Conservation (phyloP, 2,113 vertebrate genomes). For the Heloderma charlesbogerti region DNA sequence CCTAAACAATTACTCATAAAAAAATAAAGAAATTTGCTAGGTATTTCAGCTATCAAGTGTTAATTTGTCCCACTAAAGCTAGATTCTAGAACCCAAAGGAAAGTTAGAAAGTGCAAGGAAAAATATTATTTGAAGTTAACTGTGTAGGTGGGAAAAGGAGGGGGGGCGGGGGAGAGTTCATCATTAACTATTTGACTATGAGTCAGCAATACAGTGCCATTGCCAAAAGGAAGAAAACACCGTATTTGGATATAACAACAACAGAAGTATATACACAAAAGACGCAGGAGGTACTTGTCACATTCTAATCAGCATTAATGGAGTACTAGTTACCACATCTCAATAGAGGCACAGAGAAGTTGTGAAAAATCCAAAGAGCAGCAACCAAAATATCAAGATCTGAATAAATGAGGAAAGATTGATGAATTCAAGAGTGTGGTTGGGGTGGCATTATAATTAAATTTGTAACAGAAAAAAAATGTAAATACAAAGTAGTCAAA, state of each 20-base stretch:
- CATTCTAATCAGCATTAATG: not conserved
- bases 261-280: not conserved
- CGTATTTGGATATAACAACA: not conserved
- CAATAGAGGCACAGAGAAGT: not conserved
- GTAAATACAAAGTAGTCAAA: not conserved
- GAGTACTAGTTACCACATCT: not conserved
- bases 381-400: conserved; percentile 11
- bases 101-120: not conserved
- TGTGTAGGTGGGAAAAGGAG: not conserved
- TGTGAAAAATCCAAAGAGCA: not conserved
- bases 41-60: not conserved
- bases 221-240: conserved; percentile 3
- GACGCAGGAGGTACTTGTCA: not conserved
- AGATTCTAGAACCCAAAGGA: not conserved
- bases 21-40: not conserved
- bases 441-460: too few species aligned
- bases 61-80: not conserved
- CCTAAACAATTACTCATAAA: not conserved
- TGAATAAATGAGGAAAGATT: not conserved
- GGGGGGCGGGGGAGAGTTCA: not conserved
- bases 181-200: not conserved
- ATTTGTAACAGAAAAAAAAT: too few species aligned
- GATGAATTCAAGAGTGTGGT: not conserved
- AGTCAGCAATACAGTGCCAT: not conserved
- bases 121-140: not conserved